Evolutionary conservation across 1,140 invertebrate species (phyloP).

Genomic region (Caenorhabditis elegans): WBcel235 BX284604.4:11045001-11045500

Average conservation of each 20-base stretch:
- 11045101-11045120: not conserved
- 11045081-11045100: constrained; percentile 37
- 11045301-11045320: not conserved
- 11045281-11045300: not conserved
- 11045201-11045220: constrained; percentile 23
- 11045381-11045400: no score
- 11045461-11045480: no score
- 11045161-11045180: no score
- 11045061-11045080: not conserved
- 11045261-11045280: constrained; percentile 11
- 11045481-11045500: no score
- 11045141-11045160: no score
- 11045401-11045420: no score
- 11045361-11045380: no score
- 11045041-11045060: constrained; percentile 9
- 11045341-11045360: no score
- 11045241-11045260: not conserved
- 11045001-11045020: not conserved
- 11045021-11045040: constrained; percentile 6
- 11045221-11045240: no score
- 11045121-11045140: no score
- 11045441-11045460: no score
- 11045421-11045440: no score
- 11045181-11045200: constrained; percentile 7
- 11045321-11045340: not conserved